phyloP scores from a whole-genome alignment of 2,113 vertebrate genomes.

The Progne subis region DNA sequence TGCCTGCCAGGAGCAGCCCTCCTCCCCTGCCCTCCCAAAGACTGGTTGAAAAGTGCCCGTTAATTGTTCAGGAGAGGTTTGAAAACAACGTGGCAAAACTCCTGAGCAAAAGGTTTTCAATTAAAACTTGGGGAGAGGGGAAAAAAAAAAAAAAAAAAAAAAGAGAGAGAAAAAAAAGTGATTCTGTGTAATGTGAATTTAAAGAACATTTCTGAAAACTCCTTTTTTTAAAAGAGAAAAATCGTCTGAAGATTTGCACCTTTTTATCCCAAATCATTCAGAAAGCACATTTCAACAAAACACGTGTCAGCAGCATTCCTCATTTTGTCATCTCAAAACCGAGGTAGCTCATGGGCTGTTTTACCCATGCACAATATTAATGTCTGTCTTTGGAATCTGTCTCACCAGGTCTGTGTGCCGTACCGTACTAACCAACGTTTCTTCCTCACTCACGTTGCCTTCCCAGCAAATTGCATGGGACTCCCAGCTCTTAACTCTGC shows the following conservation, averaged over 20 bases:
- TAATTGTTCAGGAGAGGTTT: neutral
- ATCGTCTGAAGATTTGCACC: neutral
- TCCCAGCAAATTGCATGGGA: slow-evolving; percentile 49
- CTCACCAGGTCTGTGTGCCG: slow-evolving; percentile 21
- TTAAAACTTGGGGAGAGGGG: rapidly evolving
- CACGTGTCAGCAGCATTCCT: neutral
- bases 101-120: neutral
- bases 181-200: neutral
- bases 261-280: neutral
- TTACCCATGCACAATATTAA: slow-evolving; percentile 24
- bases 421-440: slow-evolving; percentile 38
- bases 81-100: neutral
- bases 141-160: neutral
- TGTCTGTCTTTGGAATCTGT: slow-evolving; percentile 50
- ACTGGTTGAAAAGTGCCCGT: neutral
- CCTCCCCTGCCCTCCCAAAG: neutral
- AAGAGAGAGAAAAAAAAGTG: neutral
- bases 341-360: neutral
- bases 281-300: slow-evolving; percentile 40
- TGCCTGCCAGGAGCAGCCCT: neutral
- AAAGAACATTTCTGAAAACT: neutral
- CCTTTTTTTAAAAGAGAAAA: neutral
- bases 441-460: slow-evolving; percentile 31
- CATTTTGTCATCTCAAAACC: slow-evolving; percentile 12
- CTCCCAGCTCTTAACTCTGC: neutral